These are phyloP conservation scores for Sebastes steindachneri DNA, from an alignment of 2,797 vertebrate genomes.

Conservation along the genomic window DNA sequence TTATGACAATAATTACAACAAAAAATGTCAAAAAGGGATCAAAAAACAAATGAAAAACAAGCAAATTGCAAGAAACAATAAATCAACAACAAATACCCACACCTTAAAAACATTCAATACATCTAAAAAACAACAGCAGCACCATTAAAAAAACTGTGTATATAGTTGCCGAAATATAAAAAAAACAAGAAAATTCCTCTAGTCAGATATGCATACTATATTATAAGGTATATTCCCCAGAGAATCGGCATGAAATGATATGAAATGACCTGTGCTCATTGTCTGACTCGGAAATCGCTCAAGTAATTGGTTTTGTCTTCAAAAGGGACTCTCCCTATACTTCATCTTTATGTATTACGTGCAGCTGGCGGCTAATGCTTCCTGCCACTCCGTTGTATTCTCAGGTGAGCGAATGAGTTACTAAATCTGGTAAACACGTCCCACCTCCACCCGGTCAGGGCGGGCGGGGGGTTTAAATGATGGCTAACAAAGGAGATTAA, in stretches of 20 bases:
- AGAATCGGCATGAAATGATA: conserved; percentile 49
- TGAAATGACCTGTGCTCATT: conserved; percentile 55
- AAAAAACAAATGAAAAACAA: no score
- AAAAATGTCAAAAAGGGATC: no score
- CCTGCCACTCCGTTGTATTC: conserved; percentile 35
- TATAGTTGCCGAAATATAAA: no score
- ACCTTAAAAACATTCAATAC: no score
- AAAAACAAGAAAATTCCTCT: no score
- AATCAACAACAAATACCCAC: no score
- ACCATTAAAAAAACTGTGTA: no score
- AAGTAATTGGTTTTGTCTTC: conserved; percentile 67
- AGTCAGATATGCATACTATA: background rate
- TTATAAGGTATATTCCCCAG: conserved; percentile 32
- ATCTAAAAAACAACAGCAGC: no score
- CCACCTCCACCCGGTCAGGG: conserved; percentile 12
- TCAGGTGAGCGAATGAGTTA: conserved; percentile 60
- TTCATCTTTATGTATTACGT: conserved; percentile 65
- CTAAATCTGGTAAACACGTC: conserved; percentile 62
- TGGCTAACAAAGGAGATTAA: conserved; percentile 72
- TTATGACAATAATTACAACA: no score
- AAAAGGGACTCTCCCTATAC: conserved; percentile 9
- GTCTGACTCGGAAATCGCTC: conserved; percentile 51
- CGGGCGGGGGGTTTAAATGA: conserved; percentile 36
- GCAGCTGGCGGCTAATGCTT: conserved; percentile 31
- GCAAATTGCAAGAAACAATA: no score